Evolutionary conservation across 2,888 invertebrate species (phyloP).

Genomic region (Hemicrepidius hirtus): DNA sequence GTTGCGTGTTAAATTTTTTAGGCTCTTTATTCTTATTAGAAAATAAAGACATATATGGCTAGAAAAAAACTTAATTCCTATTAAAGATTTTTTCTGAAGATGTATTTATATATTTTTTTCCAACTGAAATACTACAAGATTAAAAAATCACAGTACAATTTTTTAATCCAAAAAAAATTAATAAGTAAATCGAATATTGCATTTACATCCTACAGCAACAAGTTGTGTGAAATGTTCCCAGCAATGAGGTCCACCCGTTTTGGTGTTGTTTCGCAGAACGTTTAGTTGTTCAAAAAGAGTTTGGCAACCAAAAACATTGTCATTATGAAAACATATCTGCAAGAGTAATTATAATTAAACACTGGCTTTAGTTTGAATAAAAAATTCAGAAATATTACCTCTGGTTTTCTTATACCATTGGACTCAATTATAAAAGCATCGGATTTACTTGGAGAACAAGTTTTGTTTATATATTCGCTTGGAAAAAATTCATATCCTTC

Average conservation of each 20-base stretch:
- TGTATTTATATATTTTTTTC: no score
- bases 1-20: no score
- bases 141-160: no score
- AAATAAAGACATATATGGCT: no score
- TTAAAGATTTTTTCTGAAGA: no score
- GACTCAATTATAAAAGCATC: slow-evolving; percentile 39
- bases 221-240: slow-evolving; percentile 46
- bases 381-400: background rate
- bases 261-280: slow-evolving; percentile 40
- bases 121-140: no score
- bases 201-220: slow-evolving; percentile 59
- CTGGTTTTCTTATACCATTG: slow-evolving; percentile 22
- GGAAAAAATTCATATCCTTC: slow-evolving; percentile 61
- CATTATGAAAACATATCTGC: slow-evolving; percentile 36
- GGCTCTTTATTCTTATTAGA: no score
- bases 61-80: no score
- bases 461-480: slow-evolving; percentile 56
- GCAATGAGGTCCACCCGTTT: slow-evolving; percentile 32
- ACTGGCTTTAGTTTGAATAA: background rate
- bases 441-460: slow-evolving; percentile 39
- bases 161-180: background rate
- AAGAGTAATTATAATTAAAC: slow-evolving; percentile 14
- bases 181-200: slow-evolving; percentile 57
- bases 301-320: slow-evolving; percentile 44
- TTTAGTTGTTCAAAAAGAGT: slow-evolving; percentile 44